Conservation (phyloP, 1,140 invertebrate species). For the Drosophila sproati region DNA sequence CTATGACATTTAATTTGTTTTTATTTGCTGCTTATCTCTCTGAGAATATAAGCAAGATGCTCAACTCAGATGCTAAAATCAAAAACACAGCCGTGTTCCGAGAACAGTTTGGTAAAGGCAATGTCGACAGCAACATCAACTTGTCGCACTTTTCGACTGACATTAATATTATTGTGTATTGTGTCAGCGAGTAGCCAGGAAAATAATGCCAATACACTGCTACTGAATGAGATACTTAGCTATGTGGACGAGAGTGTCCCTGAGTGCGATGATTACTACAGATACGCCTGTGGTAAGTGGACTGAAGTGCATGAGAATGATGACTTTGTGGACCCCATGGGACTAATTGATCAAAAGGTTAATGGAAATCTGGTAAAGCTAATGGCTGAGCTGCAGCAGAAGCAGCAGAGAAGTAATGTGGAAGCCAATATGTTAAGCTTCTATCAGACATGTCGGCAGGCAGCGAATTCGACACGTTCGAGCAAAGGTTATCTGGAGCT, state of each 20-base stretch:
- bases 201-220: conserved; percentile 18
- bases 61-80: too few species aligned
- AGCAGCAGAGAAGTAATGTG: conserved; percentile 10
- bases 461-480: not conserved
- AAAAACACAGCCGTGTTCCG: too few species aligned
- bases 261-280: conserved; percentile 64
- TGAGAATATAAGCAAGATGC: too few species aligned
- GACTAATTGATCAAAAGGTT: conserved; percentile 58
- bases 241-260: conserved; percentile 51
- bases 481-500: conserved; percentile 30
- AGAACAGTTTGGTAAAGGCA: conserved; percentile 22
- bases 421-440: conserved; percentile 43
- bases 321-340: conserved; percentile 53
- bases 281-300: conserved; percentile 77
- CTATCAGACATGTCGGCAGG: conserved; percentile 41
- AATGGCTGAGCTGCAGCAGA: conserved; percentile 24
- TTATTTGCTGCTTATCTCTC: too few species aligned
- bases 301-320: conserved; percentile 19
- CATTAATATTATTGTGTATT: not conserved
- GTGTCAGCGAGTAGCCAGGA: not conserved
- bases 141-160: not conserved
- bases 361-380: conserved; percentile 49
- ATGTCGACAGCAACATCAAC: conserved; percentile 9
- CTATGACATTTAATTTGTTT: too few species aligned
- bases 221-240: conserved; percentile 43